Percentiles rank a stretch among this genome's conserved stretches.
Evolutionary conservation across 2,113 vertebrate species (phyloP).

Genomic region (Pao palembangensis): DNA sequence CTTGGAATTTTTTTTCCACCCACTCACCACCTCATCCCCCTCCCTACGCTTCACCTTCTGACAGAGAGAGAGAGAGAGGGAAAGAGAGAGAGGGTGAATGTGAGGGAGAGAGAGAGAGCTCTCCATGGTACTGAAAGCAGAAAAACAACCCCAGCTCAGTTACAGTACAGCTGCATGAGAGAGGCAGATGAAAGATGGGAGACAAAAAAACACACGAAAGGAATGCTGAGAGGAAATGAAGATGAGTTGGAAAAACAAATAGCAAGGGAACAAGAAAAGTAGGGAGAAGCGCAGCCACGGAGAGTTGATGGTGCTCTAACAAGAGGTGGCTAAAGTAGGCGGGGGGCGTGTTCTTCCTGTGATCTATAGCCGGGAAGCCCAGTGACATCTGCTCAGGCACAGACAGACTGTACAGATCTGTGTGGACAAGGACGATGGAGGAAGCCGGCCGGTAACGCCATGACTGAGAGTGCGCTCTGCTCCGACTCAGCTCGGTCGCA

Average conservation of each 20-base stretch:
- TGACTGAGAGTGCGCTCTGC: conserved; percentile 20
- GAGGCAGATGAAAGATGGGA: conserved; percentile 12
- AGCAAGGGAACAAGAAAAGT: conserved; percentile 11
- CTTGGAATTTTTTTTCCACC: conserved; percentile 31
- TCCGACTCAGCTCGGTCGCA: conserved; percentile 25
- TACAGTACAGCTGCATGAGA: conserved; percentile 29
- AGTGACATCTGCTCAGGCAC: conserved; percentile 72
- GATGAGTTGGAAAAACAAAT: conserved; percentile 25
- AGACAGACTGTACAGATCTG: conserved; percentile 45
- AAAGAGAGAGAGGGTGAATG: not conserved
- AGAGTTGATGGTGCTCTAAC: conserved; percentile 37
- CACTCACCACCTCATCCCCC: conserved; percentile 37
- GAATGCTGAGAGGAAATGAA: conserved; percentile 6
- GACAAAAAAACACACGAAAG: conserved; percentile 25
- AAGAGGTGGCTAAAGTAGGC: conserved; percentile 57
- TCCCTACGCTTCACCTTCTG: conserved; percentile 22
- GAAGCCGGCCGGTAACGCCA: conserved; percentile 30
- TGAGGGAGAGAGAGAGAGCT: conserved; percentile 56
- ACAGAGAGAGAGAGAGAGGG: conserved; percentile 40
- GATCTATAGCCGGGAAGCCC: conserved; percentile 67
- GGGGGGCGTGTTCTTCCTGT: conserved; percentile 77
- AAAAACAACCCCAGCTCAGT: conserved; percentile 52
- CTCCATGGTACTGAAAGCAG: conserved; percentile 76
- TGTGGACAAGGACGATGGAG: conserved; percentile 37
- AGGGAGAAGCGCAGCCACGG: conserved; percentile 15